phyloP scores from a whole-genome alignment of 2,797 vertebrate genomes.

The Nyctibius grandis region DNA sequence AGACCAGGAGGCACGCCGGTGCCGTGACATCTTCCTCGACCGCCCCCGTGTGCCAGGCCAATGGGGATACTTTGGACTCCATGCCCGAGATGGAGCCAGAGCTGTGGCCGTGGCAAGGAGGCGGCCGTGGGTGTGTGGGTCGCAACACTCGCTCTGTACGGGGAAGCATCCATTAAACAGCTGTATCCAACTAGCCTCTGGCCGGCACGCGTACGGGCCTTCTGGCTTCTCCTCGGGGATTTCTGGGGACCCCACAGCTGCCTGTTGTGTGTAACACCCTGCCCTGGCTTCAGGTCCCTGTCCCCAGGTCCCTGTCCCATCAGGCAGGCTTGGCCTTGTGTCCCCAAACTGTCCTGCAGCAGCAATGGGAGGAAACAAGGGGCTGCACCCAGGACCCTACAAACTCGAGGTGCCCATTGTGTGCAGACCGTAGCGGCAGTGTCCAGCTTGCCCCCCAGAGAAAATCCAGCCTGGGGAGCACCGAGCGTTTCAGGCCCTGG shows the following conservation, averaged over 20 bases:
- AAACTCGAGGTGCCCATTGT: rapidly evolving
- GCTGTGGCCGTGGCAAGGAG: background rate
- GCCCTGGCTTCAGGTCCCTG: background rate
- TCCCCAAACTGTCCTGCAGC: background rate
- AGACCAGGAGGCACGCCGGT: background rate
- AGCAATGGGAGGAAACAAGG: rapidly evolving
- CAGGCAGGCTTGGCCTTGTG: background rate
- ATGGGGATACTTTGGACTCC: slow-evolving; percentile 12
- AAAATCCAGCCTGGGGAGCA: background rate
- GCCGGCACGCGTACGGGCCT: rapidly evolving
- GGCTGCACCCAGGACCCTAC: background rate
- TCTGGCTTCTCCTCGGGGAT: rapidly evolving
- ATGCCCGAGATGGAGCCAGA: background rate
- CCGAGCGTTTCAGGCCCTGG: background rate
- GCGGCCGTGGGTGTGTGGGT: background rate
- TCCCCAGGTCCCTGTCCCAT: background rate
- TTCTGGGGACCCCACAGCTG: background rate
- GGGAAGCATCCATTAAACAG: slow-evolving; percentile 57
- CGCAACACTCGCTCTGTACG: background rate
- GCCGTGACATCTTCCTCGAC: background rate
- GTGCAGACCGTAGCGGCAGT: no score
- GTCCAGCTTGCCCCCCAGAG: background rate
- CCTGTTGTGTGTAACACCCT: background rate
- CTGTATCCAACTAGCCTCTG: slow-evolving; percentile 30
- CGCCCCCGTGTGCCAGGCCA: background rate